Percentiles rank a stretch among this genome's conserved stretches.
Evolutionary conservation across 1,140 invertebrate species (phyloP).

Genomic region (Bilobella aurantiaca): DNA sequence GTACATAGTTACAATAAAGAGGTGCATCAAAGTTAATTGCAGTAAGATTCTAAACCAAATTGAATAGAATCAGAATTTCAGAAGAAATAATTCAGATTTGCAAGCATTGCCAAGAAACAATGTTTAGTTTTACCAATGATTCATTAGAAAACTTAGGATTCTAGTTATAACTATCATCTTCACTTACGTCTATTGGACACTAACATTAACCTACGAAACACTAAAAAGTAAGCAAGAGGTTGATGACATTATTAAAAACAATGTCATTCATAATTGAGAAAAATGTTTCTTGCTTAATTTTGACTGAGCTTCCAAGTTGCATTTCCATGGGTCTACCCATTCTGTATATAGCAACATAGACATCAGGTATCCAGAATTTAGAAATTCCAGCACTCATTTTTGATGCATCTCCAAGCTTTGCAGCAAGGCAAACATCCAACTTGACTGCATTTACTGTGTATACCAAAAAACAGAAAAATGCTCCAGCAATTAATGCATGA

Average conservation of each 20-base stretch:
- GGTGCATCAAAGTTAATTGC: too few relatives aligned
- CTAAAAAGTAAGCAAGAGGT: neutral
- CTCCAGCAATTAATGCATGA: neutral
- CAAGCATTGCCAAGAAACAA: too few relatives aligned
- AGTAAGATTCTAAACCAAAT: too few relatives aligned
- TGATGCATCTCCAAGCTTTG: neutral
- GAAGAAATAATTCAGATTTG: too few relatives aligned
- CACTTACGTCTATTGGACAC: too few relatives aligned
- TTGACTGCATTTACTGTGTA: neutral
- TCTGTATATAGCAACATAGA: neutral
- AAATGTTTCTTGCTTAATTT: neutral
- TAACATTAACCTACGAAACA: too few relatives aligned
- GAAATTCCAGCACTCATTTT: neutral
- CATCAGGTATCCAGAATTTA: neutral
- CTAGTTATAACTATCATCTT: too few relatives aligned
- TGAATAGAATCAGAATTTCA: too few relatives aligned
- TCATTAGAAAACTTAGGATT: too few relatives aligned
- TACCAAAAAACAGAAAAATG: neutral
- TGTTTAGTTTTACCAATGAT: too few relatives aligned
- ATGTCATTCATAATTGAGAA: neutral
- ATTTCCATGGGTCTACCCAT: neutral
- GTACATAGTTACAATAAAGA: too few relatives aligned
- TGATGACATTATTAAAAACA: neutral
- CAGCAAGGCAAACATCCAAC: neutral
- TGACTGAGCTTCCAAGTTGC: neutral